Evolutionary conservation across 1,140 invertebrate species (phyloP).

Genomic region (Olivierus martensii): DNA sequence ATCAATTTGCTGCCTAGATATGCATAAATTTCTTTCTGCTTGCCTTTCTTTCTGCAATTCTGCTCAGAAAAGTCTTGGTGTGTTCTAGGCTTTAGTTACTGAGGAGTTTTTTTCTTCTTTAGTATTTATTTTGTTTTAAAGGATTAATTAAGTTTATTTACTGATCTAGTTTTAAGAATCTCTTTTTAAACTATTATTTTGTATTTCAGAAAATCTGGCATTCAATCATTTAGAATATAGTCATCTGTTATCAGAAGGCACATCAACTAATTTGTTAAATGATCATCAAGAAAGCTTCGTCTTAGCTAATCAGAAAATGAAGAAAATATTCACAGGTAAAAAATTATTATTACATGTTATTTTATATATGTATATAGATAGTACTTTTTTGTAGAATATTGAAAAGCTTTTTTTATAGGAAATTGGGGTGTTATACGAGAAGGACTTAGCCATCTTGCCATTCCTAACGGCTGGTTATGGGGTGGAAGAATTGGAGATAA

Average conservation of each 20-base stretch:
- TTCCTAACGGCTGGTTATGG: constrained; percentile 65
- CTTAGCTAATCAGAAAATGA: constrained; percentile 28
- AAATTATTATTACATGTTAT: constrained; percentile 5
- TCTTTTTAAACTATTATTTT: no score
- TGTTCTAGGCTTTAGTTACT: no score
- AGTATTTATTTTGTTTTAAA: no score
- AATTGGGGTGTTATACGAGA: constrained; percentile 45
- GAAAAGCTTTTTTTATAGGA: constrained; percentile 29
- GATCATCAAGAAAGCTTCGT: constrained; percentile 27
- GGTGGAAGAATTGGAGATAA: constrained; percentile 54
- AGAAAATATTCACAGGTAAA: constrained; percentile 29
- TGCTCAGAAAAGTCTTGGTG: no score
- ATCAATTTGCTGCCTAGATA: no score
- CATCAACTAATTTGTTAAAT: constrained; percentile 24
- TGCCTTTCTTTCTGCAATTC: no score
- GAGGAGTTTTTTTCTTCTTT: no score
- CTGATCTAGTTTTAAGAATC: no score
- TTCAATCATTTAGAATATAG: constrained; percentile 16
- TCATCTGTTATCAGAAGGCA: constrained; percentile 24
- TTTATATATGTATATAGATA: neutral
- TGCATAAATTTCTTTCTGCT: no score
- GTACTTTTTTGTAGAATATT: neutral
- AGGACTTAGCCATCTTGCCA: constrained; percentile 57
- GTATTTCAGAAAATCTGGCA: no score
- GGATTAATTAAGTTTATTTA: no score